Evolutionary conservation across 2,888 invertebrate species (phyloP).

Genomic region (Pristionchus maxplancki): DNA sequence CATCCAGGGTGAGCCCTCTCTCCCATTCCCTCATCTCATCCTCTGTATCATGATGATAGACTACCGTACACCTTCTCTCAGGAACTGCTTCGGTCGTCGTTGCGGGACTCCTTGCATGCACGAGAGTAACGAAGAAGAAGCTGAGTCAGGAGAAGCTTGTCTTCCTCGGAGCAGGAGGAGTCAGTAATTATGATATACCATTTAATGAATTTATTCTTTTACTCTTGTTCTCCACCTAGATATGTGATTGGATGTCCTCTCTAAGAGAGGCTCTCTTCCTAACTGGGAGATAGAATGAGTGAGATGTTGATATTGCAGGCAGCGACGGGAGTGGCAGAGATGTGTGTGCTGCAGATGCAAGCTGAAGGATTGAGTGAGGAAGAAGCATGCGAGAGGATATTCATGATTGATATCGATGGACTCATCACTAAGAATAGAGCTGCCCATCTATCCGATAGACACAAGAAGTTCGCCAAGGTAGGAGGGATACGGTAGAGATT

Average conservation of each 20-base stretch:
- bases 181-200: conserved; percentile 77
- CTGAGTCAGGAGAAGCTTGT: conserved; percentile 90
- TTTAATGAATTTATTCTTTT: background rate
- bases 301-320: conserved; percentile 84
- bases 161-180: conserved; percentile 97
- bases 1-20: conserved; percentile 86
- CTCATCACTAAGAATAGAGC: conserved; percentile 86
- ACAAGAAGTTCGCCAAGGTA: conserved; percentile 65
- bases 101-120: conserved; percentile 91
- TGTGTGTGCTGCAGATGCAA: conserved; percentile 82
- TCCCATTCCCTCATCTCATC: background rate
- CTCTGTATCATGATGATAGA: background rate
- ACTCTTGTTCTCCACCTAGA: too few relatives aligned
- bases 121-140: conserved; percentile 88
- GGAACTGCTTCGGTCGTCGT: conserved; percentile 93
- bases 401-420: conserved; percentile 96
- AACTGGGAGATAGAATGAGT: too few relatives aligned
- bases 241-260: too few relatives aligned
- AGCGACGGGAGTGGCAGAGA: conserved; percentile 91
- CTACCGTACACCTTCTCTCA: conserved; percentile 39
- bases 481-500: background rate
- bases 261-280: too few relatives aligned
- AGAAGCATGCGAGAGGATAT: conserved; percentile 83
- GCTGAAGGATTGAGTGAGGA: conserved; percentile 83
- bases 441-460: conserved; percentile 62